These are phyloP conservation scores for Papilio dardanus DNA, from an alignment of 1,140 invertebrate species.

Conservation along the genomic window DNA sequence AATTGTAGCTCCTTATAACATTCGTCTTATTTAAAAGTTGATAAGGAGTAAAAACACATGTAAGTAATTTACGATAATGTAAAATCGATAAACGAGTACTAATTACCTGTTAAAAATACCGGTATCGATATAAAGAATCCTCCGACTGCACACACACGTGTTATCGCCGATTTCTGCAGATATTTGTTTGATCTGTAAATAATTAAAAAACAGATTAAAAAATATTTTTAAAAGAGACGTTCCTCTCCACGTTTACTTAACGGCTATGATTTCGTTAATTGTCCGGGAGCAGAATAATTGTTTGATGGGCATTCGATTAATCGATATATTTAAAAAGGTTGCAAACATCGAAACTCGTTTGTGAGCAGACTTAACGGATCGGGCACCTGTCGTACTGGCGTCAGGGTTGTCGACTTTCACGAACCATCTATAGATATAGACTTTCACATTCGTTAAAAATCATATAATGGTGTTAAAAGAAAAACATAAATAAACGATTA, in stretches of 20 bases:
- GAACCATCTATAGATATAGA: conserved; percentile 3
- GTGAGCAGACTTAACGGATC: conserved; percentile 47
- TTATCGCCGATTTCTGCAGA: conserved; percentile 94
- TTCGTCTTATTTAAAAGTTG: background rate
- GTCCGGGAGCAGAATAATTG: conserved; percentile 39
- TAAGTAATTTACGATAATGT: background rate
- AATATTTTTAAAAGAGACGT: background rate
- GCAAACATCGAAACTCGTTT: conserved; percentile 49
- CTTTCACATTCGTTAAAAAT: conserved; percentile 39
- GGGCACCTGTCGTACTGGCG: conserved; percentile 49
- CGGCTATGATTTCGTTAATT: conserved; percentile 25
- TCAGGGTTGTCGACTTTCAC: conserved; percentile 40
- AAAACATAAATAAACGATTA: too few relatives aligned
- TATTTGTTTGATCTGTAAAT: conserved; percentile 93
- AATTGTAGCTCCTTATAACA: background rate
- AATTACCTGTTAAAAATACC: conserved; percentile 93
- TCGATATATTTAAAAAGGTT: conserved; percentile 49
- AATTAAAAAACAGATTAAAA: conserved; percentile 52
- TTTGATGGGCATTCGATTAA: conserved; percentile 44
- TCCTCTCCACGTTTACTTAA: background rate
- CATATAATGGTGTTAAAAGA: conserved; percentile 23
- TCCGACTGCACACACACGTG: conserved; percentile 94
- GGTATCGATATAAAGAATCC: conserved; percentile 97
- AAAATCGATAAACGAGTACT: conserved; percentile 20
- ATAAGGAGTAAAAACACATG: background rate